These are phyloP conservation scores for Phoenoteleia sp. DNA, from an alignment of 2,888 invertebrate species.

Conservation along the genomic window DNA sequence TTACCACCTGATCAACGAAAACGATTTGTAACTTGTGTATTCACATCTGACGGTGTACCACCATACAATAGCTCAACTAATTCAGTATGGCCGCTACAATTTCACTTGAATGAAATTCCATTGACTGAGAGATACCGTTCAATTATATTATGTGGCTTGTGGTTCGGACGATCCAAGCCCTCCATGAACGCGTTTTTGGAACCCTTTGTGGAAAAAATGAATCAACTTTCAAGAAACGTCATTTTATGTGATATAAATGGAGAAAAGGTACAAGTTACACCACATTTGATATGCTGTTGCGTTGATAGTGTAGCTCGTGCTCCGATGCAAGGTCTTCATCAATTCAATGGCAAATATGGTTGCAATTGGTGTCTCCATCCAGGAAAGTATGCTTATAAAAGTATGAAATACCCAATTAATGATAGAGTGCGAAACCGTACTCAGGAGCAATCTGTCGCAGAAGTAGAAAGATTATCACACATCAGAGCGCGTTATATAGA, in stretches of 20 bases:
- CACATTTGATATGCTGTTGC: no score
- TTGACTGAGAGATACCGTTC: neutral
- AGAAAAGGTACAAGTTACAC: neutral
- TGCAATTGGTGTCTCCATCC: no score
- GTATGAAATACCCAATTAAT: neutral
- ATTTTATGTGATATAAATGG: neutral
- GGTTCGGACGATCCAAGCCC: constrained; percentile 2
- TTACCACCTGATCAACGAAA: neutral
- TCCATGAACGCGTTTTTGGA: neutral
- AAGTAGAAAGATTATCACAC: neutral
- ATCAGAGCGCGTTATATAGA: neutral
- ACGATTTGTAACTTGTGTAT: neutral
- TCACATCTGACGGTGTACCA: neutral
- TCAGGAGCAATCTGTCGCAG: neutral
- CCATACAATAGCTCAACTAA: neutral
- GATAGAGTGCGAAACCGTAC: neutral
- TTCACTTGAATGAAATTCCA: neutral
- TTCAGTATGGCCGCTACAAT: neutral
- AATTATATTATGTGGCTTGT: neutral
- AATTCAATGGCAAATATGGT: no score
- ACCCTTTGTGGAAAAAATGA: neutral
- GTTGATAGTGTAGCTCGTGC: neutral
- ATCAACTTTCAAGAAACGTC: neutral
- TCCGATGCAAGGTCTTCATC: no score
- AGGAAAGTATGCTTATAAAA: no score